phyloP scores from a whole-genome alignment of 2,888 invertebrate genomes.

The Lepidocyrtinus sp. region DNA sequence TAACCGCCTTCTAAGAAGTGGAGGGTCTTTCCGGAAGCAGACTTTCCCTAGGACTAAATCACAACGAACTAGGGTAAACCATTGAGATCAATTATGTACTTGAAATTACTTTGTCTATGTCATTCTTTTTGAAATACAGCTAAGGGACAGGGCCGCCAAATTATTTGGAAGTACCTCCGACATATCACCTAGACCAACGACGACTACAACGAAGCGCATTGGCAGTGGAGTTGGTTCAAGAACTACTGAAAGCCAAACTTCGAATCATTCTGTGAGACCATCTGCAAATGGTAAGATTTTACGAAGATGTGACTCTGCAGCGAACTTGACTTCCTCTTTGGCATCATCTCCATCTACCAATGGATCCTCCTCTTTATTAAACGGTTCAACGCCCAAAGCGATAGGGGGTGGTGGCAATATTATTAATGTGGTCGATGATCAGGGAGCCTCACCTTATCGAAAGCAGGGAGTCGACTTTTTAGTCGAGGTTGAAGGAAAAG shows the following conservation, averaged over 20 bases:
- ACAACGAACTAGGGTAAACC: conserved; percentile 56
- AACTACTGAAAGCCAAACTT: neutral
- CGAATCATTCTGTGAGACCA: neutral
- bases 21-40: conserved; percentile 43
- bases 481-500: conserved; percentile 87
- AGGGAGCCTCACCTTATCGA: conserved; percentile 40
- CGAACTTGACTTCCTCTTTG: conserved; percentile 26
- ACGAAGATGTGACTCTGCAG: conserved; percentile 63
- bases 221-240: conserved; percentile 30
- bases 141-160: conserved; percentile 41
- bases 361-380: neutral
- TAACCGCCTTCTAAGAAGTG: conserved; percentile 35
- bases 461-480: conserved; percentile 86
- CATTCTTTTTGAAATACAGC: too few species aligned
- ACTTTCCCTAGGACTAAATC: conserved; percentile 56
- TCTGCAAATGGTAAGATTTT: conserved; percentile 14
- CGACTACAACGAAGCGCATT: conserved; percentile 13
- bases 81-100: too few species aligned
- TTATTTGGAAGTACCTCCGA: conserved; percentile 31
- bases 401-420: neutral
- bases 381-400: neutral
- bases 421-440: conserved; percentile 3
- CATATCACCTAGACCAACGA: conserved; percentile 22
- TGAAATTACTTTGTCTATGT: too few species aligned
- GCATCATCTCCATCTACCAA: neutral